Percentiles rank a stretch among this genome's conserved stretches.
Evolutionary conservation across 64 coral and sea anemone species (phyloP).

Genomic region (Astreopora myriophthalma): DNA sequence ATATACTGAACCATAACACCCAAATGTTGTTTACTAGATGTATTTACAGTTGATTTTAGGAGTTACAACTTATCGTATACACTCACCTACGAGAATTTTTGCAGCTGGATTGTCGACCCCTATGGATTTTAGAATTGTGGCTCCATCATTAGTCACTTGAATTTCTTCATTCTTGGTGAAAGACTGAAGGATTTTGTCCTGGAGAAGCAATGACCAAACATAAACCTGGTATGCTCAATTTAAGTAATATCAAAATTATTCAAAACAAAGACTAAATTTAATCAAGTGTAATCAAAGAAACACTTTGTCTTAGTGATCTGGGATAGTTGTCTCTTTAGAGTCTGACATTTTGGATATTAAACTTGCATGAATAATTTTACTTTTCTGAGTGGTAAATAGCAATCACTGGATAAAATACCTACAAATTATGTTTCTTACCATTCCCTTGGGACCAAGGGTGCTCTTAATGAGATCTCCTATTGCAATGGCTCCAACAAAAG

Average conservation of each 20-base stretch:
- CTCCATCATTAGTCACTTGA: slow-evolving; percentile 99
- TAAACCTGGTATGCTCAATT: not conserved
- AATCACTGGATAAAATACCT: no score
- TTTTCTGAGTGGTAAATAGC: no score
- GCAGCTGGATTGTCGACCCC: slow-evolving; percentile 98
- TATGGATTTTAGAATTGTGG: slow-evolving; percentile 98
- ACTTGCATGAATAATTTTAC: no score
- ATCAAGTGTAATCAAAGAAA: not conserved
- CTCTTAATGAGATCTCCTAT: slow-evolving; percentile 98
- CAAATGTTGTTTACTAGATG: no score
- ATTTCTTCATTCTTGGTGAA: slow-evolving; percentile 93
- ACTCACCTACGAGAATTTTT: slow-evolving; percentile 95
- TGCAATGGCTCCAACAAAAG: slow-evolving; percentile 98
- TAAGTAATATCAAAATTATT: no score
- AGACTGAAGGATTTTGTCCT: slow-evolving; percentile 99
- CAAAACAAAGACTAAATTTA: not conserved
- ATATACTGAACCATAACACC: no score
- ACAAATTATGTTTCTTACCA: slow-evolving; percentile 59
- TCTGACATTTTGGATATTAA: no score
- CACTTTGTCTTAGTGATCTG: not conserved
- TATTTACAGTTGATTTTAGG: not conserved
- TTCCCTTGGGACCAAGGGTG: slow-evolving; percentile 97
- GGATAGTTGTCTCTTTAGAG: no score
- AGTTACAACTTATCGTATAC: not conserved
- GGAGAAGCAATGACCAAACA: not conserved